A percentile compares a stretch with the other conserved stretches of the same genome.
Evolutionary conservation across 2,797 vertebrate genomes (phyloP).

Genomic region (Acanthopagrus latus): DNA sequence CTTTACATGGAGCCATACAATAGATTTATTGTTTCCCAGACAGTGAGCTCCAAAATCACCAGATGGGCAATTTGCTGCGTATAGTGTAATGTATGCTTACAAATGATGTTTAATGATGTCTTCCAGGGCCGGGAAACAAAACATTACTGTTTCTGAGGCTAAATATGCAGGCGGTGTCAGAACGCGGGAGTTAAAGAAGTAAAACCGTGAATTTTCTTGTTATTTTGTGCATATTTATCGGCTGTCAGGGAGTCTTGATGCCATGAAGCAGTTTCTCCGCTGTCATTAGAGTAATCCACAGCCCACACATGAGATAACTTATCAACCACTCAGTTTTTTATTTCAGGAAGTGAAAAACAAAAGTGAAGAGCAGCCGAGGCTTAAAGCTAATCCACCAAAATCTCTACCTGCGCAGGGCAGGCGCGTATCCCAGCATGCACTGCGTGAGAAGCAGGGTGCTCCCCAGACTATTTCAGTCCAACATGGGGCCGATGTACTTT

Average conservation of each 20-base stretch:
- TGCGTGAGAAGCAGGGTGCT: neutral
- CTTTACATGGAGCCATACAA: slow-evolving; percentile 63
- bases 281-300: neutral
- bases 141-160: slow-evolving; percentile 67
- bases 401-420: neutral
- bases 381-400: neutral
- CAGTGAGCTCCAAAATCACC: slow-evolving; percentile 63
- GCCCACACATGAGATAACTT: slow-evolving; percentile 15
- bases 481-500: neutral
- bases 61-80: slow-evolving; percentile 79
- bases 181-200: slow-evolving; percentile 40
- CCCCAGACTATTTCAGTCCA: neutral
- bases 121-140: slow-evolving; percentile 70
- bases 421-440: neutral
- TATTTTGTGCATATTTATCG: slow-evolving; percentile 53
- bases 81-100: slow-evolving; percentile 76
- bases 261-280: neutral
- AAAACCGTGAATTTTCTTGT: slow-evolving; percentile 27
- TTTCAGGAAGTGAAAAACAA: neutral
- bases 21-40: slow-evolving; percentile 74
- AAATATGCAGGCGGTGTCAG: slow-evolving; percentile 51
- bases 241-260: slow-evolving; percentile 34
- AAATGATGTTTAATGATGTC: slow-evolving; percentile 81
- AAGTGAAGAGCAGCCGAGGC: neutral
- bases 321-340: slow-evolving; percentile 1